These are phyloP conservation scores for Formica aserva DNA, from an alignment of 2,888 invertebrate genomes.

Conservation along the genomic window DNA sequence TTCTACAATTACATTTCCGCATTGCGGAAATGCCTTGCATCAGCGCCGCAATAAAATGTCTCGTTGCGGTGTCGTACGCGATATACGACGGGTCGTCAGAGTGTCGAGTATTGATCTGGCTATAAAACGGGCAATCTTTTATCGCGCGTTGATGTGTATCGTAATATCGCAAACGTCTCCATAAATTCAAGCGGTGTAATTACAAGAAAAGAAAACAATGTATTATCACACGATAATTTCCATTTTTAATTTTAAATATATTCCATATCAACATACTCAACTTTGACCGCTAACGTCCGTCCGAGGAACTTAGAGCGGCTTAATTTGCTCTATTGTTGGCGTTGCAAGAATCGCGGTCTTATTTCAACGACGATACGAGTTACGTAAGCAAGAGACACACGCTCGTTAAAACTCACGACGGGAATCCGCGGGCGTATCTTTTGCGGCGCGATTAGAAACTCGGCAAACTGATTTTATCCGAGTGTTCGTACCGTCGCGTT, in stretches of 20 bases:
- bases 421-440: slow-evolving; percentile 11
- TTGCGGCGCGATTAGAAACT: slow-evolving; percentile 25
- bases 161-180: slow-evolving; percentile 7
- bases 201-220: not conserved
- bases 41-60: slow-evolving; percentile 10
- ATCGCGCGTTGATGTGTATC: slow-evolving; percentile 32
- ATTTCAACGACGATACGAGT: slow-evolving; percentile 8
- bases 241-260: not conserved
- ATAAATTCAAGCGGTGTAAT: not conserved
- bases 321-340: not conserved
- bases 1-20: slow-evolving; percentile 5
- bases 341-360: not conserved
- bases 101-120: slow-evolving; percentile 32
- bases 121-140: slow-evolving; percentile 47
- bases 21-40: slow-evolving; percentile 13
- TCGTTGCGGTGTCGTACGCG: slow-evolving; percentile 18
- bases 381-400: slow-evolving; percentile 17
- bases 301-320: not conserved
- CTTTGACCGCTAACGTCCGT: not conserved
- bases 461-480: slow-evolving; percentile 35
- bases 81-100: slow-evolving; percentile 12
- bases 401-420: not conserved
- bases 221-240: slow-evolving; percentile 2
- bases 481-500: not conserved
- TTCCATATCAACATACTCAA: not conserved